Base-by-base conservation (phyloP, 2,797 vertebrate species). In the Mormyrops attenuatus region DNA sequence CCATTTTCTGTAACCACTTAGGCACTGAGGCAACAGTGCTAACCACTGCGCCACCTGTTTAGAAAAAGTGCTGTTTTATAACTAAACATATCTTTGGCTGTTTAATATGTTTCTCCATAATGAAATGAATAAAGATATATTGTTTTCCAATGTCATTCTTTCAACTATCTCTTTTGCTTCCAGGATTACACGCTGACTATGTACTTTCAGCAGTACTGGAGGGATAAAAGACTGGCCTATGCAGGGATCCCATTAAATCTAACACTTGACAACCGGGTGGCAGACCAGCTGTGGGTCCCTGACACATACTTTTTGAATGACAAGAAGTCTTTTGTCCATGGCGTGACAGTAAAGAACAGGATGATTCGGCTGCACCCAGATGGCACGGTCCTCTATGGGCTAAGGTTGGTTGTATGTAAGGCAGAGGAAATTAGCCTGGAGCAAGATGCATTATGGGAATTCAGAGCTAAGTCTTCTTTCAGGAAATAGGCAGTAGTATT, bases 131-230 rank as follows among this genome's bases (percentile, higher is more conserved):
- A 63, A 63, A 63, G 8, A 22, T 26, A 7, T 26, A 63, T 66
- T 30, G n/a, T 66, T 66, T 66, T 63, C 60, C 7, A 26, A 11
- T 26, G 22, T 26, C 22, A 66, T 30, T 26, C 22, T 7, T 63
- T 66, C 11, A 34, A 44, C 26, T 41, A 13, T 44, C 26, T 44
- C 41, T 6, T 44, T 44, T 77, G 38, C 92, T 87, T 0, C 26
- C 85, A 99, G 98, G 98, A 99, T 95, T 99, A 99, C 91, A 99
- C 98, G 2, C 92, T 99, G 95, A 99, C 98, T 60, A 99, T 98
- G 98, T 99, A 99, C 92, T 98, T 99, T 94, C 98, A 99, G 84
- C 98, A 99, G 92, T 99, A 98, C 92, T 66, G 60, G 60, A 66
- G 60, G 60, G 60, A 66, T 66, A 66, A 66, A 22, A 9, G 60